Percentiles rank a stretch among this genome's conserved stretches.
Conservation (phyloP, 2,888 invertebrate species). For the Iselma pallidipennis region DNA sequence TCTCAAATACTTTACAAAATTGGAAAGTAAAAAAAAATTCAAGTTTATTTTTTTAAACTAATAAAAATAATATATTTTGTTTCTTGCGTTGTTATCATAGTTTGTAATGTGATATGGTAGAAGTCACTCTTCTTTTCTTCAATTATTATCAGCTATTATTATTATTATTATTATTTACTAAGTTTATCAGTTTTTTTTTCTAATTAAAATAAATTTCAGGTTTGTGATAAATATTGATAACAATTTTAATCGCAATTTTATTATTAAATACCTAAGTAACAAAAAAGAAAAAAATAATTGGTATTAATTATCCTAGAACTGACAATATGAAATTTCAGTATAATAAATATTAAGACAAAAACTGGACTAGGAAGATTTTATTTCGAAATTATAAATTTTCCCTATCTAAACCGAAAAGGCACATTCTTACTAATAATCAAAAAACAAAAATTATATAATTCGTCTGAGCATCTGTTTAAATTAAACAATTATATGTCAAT, state of each 20-base stretch:
- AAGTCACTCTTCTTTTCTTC: neutral
- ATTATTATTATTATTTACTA: no score
- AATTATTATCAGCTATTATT: neutral
- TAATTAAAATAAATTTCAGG: neutral
- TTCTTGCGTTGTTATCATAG: slow-evolving; percentile 47
- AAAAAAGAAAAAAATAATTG: neutral
- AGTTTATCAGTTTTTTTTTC: no score
- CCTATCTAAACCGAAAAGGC: neutral
- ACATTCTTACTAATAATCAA: neutral
- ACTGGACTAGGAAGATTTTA: neutral
- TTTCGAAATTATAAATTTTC: slow-evolving; percentile 20
- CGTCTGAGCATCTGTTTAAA: no score
- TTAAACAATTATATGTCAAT: no score
- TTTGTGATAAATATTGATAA: neutral
- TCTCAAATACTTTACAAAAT: neutral
- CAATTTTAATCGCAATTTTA: neutral
- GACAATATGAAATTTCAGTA: neutral
- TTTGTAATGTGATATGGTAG: slow-evolving; percentile 27
- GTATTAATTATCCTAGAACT: neutral
- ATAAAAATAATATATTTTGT: neutral
- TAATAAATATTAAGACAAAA: neutral
- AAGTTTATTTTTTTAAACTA: slow-evolving; percentile 57
- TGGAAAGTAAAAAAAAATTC: slow-evolving; percentile 35
- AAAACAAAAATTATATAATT: neutral
- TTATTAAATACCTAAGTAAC: neutral